Evolutionary conservation across 2,888 invertebrate species (phyloP), one percentile per base, ranked within the genome.

Genomic region (Clivina fossor): DNA sequence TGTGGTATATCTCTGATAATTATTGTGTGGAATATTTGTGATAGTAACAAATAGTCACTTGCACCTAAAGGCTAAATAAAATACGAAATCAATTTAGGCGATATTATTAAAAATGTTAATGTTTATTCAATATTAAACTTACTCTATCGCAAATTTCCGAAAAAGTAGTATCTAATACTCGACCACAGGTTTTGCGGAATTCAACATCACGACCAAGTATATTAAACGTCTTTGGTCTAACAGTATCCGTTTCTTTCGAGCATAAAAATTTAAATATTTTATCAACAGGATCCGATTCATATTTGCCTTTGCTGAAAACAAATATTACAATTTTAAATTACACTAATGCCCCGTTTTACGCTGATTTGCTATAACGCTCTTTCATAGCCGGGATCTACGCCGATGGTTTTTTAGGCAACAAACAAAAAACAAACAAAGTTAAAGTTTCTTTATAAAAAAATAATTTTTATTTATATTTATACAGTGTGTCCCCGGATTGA

Each of bases 11-110:
- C 83, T 63, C 93, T 79, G 65, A 99, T 88, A 61, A 99, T 85
- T 32, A 99, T 86, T 13, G 96, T 94, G 70, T 99, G 96, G 75
- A 98, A 99, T 62, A 90, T 88, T 73, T 93, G 91, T 3, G 93
- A 84, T 67, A 99, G 82, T 68, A 91, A 88, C 57, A 99, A 76
- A 73, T 98, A 99, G 77, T 99, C 99, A 66, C 88, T 89, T 7
- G 97, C 94, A 64, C 95, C 97, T 28, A 97, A 76, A 15, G 98
- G 88, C 88, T 92, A 73, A 15, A 71, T 76, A 65, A 50, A 32
- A 58, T 44, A n/a, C n/a, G 1, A 15, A 26, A 9, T 24, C 9
- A n/a, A 33, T 32, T 19, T 15, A 22, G 9, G 18, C 4, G 33
- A 32, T 33, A 9, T 44, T 2, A 15, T 33, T 18, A 19, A 46